Percentiles rank a stretch among this genome's conserved stretches.
phyloP scores from a whole-genome alignment of 2,113 vertebrate species.

The Nanorana parkeri region DNA sequence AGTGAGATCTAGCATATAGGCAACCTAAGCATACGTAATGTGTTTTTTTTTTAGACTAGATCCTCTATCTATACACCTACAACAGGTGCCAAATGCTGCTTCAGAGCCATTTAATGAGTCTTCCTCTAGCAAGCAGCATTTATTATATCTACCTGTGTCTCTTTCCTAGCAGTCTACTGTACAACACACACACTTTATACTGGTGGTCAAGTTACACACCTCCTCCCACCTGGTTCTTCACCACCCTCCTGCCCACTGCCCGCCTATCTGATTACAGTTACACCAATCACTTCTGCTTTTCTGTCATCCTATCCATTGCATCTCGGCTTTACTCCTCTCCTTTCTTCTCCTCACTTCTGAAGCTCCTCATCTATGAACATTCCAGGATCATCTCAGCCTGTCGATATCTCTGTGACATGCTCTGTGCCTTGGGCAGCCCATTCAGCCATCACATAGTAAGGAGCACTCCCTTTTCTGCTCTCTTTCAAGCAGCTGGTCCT shows the following conservation, averaged over 20 bases:
- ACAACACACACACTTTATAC: constrained; percentile 18
- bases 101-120: neutral
- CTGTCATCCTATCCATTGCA: neutral
- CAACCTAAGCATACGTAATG: too few relatives aligned
- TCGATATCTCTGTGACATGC: too few relatives aligned
- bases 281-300: neutral
- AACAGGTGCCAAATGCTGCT: neutral
- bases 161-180: neutral
- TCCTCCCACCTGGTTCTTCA: neutral
- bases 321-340: neutral
- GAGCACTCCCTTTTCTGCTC: constrained; percentile 10
- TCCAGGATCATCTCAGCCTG: too few relatives aligned
- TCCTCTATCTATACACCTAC: too few relatives aligned
- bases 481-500: neutral
- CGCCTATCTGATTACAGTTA: neutral
- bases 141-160: neutral
- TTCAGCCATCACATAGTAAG: neutral
- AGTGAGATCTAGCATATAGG: neutral
- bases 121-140: neutral
- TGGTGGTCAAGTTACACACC: constrained; percentile 20
- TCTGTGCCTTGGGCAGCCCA: too few relatives aligned
- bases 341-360: neutral
- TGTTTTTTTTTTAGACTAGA: too few relatives aligned
- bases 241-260: neutral
- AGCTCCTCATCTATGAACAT: too few relatives aligned